Evolutionary conservation across 2,113 vertebrate genomes (phyloP).

Genomic region (Sceloporus tristichus): DNA sequence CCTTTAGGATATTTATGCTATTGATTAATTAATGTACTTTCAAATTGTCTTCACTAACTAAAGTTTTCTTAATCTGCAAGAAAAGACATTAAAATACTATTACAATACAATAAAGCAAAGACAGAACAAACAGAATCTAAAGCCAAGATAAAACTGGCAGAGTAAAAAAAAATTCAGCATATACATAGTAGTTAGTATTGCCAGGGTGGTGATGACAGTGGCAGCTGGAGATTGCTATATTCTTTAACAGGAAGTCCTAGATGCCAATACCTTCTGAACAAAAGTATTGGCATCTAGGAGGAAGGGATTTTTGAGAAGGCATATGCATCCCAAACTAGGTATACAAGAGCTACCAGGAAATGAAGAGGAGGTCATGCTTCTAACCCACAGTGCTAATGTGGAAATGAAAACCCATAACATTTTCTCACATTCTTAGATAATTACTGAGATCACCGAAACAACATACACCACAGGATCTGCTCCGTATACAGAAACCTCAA

Average conservation of each 20-base stretch:
- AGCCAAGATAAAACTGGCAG: no score
- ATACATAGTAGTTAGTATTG: neutral
- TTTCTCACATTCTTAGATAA: slow-evolving; percentile 29
- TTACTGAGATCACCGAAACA: slow-evolving; percentile 68
- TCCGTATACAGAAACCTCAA: slow-evolving; percentile 19
- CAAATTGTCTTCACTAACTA: no score
- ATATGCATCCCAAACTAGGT: neutral
- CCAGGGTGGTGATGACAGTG: no score
- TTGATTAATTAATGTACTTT: no score
- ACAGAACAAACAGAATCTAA: no score
- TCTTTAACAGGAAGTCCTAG: neutral
- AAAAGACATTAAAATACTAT: no score
- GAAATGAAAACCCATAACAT: neutral
- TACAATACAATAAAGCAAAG: no score
- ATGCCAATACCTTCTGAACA: neutral
- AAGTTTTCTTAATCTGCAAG: no score
- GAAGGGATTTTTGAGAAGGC: neutral
- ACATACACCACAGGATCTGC: slow-evolving; percentile 18
- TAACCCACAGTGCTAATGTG: neutral
- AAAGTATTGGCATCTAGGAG: neutral
- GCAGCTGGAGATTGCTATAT: neutral
- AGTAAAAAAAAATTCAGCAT: neutral
- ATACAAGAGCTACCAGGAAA: neutral
- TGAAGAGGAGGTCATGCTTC: neutral
- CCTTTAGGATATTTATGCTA: no score